Evolutionary conservation across 2,797 vertebrate genomes (phyloP).

Genomic region (Spinibarbus caldwelli): DNA sequence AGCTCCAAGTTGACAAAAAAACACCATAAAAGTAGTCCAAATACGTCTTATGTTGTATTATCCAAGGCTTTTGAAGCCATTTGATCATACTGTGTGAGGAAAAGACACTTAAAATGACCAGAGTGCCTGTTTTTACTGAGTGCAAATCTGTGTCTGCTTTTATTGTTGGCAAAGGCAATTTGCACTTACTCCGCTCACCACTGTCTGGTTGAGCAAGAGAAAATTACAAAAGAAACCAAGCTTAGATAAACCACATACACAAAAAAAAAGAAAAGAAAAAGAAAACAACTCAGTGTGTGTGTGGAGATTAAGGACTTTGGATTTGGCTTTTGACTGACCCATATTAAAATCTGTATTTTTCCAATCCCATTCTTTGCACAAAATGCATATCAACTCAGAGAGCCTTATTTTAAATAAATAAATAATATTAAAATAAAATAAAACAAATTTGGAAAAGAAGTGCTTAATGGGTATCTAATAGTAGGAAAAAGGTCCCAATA

Average conservation of each 20-base stretch:
- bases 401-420: too few species aligned
- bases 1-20: constrained; percentile 11
- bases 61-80: neutral
- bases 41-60: neutral
- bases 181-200: neutral
- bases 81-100: neutral
- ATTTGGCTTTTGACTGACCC: neutral
- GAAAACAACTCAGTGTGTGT: neutral
- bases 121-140: neutral
- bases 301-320: neutral
- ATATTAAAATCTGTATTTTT: neutral
- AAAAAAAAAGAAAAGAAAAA: too few species aligned
- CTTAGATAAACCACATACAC: neutral
- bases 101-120: neutral
- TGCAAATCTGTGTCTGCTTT: neutral
- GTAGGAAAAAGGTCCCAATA: too few species aligned
- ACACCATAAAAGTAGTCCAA: neutral
- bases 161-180: neutral
- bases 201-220: neutral
- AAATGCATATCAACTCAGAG: too few species aligned
- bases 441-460: neutral
- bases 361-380: neutral
- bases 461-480: neutral
- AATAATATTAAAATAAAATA: too few species aligned
- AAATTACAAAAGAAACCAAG: neutral